These are phyloP conservation scores for Sebastes schlegelii DNA, from an alignment of 2,113 vertebrate genomes.

Conservation along the genomic window DNA sequence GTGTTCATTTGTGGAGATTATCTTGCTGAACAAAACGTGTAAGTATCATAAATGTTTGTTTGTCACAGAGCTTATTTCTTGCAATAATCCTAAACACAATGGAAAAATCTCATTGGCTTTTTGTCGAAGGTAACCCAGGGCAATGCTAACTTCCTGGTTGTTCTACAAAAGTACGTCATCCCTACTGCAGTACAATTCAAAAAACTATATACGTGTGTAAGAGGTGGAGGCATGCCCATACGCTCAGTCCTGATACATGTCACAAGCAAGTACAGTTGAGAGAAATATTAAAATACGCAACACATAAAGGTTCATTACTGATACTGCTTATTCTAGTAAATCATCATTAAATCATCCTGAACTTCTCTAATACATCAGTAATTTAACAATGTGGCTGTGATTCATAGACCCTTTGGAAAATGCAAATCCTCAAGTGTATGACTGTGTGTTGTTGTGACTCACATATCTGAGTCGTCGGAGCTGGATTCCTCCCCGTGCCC, in stretches of 20 bases:
- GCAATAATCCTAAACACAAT: no score
- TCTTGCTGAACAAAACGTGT: no score
- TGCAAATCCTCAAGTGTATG: background rate
- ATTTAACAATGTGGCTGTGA: background rate
- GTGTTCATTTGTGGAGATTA: no score
- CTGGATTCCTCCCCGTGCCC: conserved; percentile 96
- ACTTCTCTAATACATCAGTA: background rate
- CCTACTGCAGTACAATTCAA: no score
- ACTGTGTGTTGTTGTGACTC: conserved; percentile 26
- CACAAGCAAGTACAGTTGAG: background rate
- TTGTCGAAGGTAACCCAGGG: no score
- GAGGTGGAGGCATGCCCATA: background rate
- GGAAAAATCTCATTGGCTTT: no score
- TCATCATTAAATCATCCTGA: background rate
- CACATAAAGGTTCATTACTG: background rate
- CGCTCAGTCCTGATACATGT: background rate
- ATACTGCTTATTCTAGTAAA: background rate
- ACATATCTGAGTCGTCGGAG: conserved; percentile 97
- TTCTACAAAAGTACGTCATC: no score
- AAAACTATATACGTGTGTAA: no score
- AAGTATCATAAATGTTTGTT: no score
- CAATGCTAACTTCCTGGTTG: no score
- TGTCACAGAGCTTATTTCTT: no score
- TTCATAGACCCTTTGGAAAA: background rate
- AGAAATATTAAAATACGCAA: background rate